These are phyloP conservation scores for Coregonus ussuriensis DNA, from an alignment of 2,797 vertebrate species.

Conservation along the genomic window DNA sequence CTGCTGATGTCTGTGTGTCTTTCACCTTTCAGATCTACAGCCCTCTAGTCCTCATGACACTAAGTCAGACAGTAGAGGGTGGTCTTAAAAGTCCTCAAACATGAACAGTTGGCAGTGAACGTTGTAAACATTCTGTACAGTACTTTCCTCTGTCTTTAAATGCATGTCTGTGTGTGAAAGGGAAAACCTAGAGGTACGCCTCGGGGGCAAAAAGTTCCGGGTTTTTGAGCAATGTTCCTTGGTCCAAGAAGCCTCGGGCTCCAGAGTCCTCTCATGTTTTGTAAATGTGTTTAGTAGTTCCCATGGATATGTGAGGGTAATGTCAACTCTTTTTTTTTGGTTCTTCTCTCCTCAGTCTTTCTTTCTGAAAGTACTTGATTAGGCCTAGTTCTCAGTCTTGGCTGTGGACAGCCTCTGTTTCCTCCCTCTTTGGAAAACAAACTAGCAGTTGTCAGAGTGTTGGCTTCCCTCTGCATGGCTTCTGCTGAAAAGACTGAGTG, in stretches of 20 bases:
- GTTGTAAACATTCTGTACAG: slow-evolving; percentile 16
- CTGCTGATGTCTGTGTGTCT: not conserved
- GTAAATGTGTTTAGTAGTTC: not conserved
- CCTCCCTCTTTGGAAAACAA: not conserved
- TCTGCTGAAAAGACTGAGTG: slow-evolving; percentile 7
- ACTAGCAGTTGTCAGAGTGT: not conserved
- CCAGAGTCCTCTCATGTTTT: not conserved
- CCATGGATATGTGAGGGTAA: slow-evolving; percentile 3
- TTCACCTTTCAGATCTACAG: not conserved
- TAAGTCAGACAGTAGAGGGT: not conserved
- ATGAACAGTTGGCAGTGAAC: slow-evolving; percentile 14
- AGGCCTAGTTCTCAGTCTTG: not conserved
- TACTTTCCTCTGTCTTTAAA: slow-evolving; percentile 46
- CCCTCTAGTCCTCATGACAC: not conserved
- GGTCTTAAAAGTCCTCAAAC: slow-evolving; percentile 35
- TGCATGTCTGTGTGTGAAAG: slow-evolving; percentile 32
- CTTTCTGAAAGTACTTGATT: not conserved
- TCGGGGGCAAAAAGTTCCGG: slow-evolving; percentile 18
- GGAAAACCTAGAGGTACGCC: slow-evolving; percentile 29
- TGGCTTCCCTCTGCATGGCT: not conserved
- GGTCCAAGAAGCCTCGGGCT: slow-evolving; percentile 50
- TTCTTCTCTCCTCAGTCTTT: no score
- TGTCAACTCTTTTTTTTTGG: not conserved
- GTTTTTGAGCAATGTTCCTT: slow-evolving; percentile 30
- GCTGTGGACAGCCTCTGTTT: not conserved